Evolutionary conservation across 2,888 invertebrate genomes (phyloP), one percentile per base, ranked within the genome.

Genomic region (Himalopsyche anomala): DNA sequence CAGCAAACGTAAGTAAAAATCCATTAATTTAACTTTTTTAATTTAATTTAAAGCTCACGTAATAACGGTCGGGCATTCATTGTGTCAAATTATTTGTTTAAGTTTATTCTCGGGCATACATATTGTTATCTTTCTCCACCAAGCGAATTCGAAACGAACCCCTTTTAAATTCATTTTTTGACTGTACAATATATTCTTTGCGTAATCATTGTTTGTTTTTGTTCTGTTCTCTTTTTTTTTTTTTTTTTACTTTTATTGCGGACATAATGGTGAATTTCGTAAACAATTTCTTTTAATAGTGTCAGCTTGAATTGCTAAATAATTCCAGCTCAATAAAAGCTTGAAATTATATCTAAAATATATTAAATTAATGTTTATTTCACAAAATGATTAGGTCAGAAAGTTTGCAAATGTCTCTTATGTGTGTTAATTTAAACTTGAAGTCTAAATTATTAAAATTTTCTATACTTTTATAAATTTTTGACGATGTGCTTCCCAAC

Each of bases 1-100:
- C 88, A 5, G 88, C 88, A 19, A 87, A 88, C 45, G 88, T 88
- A 80, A 88, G 88, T 87, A 81, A 80, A 62, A n/a, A 62, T 62
- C 51, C 51, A 51, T 51, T 51, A 12, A 12, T 62, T 62, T 62
- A 19, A 19, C 17, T 19, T 62, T 62, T 62, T 62, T 62, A 62
- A 62, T 62, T 62, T 28, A 62, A 62, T 62, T 19, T 62, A 62
- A 62, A 62, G 8, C n/a, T 19, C n/a, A 6, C 62, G 62, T 62
- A 19, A 62, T 19, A 19, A 62, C n/a, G n/a, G 62, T 6, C 19
- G 9, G 28, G 62, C 28, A 28, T 62, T 62, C 28, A 62, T 62
- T 62, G 62, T 19, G 28, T 62, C 62, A 19, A 62, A 62, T 62
- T 62, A 62, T 62, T 62, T 62, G 62, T 62, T 62, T 62, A 19